These are phyloP conservation scores for Rhea pennata DNA, from an alignment of 2,113 vertebrate genomes.

Conservation along the genomic window DNA sequence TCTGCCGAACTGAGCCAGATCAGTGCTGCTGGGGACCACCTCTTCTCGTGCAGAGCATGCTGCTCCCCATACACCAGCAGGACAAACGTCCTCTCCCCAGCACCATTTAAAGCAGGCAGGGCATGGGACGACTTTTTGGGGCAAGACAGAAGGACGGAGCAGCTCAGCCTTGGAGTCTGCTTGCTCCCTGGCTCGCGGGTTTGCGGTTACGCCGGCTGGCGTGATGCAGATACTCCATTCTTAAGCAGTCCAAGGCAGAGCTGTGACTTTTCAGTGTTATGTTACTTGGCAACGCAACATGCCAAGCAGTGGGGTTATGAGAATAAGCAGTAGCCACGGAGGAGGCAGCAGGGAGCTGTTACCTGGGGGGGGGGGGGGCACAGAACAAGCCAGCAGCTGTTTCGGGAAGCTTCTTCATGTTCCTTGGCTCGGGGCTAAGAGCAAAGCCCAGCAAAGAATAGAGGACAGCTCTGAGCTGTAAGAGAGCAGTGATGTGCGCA, in stretches of 20 bases:
- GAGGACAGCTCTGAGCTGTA: background rate
- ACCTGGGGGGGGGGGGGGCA: rapidly evolving
- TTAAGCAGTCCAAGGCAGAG: background rate
- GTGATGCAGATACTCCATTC: background rate
- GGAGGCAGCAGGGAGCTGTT: background rate
- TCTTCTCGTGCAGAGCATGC: background rate
- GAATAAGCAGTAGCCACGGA: background rate
- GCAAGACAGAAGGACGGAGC: background rate
- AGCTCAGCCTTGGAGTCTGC: background rate
- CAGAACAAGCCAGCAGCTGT: background rate
- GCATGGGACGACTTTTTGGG: background rate
- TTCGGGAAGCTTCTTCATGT: background rate
- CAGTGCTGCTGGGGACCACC: background rate
- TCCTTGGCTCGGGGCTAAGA: background rate
- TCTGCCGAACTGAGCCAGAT: background rate
- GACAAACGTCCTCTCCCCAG: background rate
- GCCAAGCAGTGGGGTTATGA: background rate
- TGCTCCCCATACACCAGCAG: background rate
- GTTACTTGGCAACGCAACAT: background rate
- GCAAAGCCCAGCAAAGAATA: background rate
- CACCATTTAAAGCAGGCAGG: background rate
- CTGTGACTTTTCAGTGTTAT: background rate
- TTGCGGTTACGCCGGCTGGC: rapidly evolving
- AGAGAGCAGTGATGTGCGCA: background rate
- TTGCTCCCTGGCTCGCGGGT: background rate